Conservation (phyloP, 2,113 vertebrate species). For the Eulemur rufifrons region DNA sequence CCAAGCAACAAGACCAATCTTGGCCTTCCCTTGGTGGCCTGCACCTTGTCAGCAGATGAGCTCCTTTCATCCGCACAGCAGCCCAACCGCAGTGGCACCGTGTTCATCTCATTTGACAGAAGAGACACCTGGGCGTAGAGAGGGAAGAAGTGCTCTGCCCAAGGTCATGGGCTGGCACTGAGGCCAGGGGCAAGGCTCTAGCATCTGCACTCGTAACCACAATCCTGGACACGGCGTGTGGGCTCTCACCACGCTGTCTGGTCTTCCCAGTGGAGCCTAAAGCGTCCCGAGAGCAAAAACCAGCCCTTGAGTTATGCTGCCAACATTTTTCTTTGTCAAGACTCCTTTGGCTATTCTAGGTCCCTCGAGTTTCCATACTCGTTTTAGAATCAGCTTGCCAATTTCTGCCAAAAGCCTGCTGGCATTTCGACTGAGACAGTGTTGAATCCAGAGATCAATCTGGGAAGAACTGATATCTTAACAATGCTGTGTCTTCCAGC, state of each 20-base stretch:
- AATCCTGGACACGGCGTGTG: neutral
- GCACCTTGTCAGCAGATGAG: neutral
- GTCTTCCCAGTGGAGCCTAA: neutral
- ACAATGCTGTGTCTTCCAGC: neutral
- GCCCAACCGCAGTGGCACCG: neutral
- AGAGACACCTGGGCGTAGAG: neutral
- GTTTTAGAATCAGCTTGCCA: neutral
- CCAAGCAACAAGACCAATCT: neutral
- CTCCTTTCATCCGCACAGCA: neutral
- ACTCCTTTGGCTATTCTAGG: neutral
- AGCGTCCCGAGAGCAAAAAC: neutral
- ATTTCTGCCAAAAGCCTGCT: neutral
- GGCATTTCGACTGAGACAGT: neutral
- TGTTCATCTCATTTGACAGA: neutral
- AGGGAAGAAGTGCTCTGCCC: neutral
- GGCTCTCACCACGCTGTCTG: neutral
- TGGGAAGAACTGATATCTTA: neutral
- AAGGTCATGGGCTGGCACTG: neutral
- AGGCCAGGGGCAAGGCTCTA: neutral
- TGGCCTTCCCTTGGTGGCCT: neutral
- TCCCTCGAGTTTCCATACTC: neutral
- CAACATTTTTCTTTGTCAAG: neutral
- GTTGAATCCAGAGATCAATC: neutral
- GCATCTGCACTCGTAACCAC: neutral
- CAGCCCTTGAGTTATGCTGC: neutral